Percentiles rank a stretch among this genome's conserved stretches.
phyloP scores from a whole-genome alignment of 1,140 invertebrate genomes.

The Drosophila nigrodunni region DNA sequence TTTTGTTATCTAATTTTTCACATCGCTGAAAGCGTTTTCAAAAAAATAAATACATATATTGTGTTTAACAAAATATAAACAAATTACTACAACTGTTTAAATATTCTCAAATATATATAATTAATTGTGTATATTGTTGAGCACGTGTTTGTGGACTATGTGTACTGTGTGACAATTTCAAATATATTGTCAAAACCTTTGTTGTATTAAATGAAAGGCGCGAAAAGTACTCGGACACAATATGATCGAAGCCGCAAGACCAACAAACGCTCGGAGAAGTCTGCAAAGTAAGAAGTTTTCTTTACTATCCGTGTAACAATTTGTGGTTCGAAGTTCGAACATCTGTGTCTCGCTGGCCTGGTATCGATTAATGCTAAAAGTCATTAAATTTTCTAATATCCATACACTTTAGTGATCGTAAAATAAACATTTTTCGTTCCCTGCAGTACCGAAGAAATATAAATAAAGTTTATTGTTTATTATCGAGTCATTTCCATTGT shows the following conservation, averaged over 20 bases:
- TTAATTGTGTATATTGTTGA: slow-evolving; percentile 4
- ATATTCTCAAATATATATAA: not conserved
- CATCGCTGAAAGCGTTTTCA: slow-evolving; percentile 28
- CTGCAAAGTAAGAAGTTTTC: slow-evolving; percentile 69
- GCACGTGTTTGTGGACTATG: slow-evolving; percentile 13
- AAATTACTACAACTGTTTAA: slow-evolving; percentile 10
- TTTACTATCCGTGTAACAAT: slow-evolving; percentile 17
- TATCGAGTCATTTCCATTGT: slow-evolving; percentile 59
- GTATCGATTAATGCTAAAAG: slow-evolving; percentile 66
- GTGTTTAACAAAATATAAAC: slow-evolving; percentile 29
- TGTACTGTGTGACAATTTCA: slow-evolving; percentile 37
- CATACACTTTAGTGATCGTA: slow-evolving; percentile 72
- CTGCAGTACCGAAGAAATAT: slow-evolving; percentile 54
- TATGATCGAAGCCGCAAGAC: slow-evolving; percentile 75
- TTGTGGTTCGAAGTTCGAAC: slow-evolving; percentile 27
- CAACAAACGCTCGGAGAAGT: slow-evolving; percentile 77
- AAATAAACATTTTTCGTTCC: slow-evolving; percentile 67
- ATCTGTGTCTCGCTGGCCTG: slow-evolving; percentile 51
- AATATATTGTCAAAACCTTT: slow-evolving; percentile 11
- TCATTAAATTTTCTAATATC: slow-evolving; percentile 68
- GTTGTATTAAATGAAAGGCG: slow-evolving; percentile 71
- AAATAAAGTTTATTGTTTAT: slow-evolving; percentile 74
- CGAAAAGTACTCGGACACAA: slow-evolving; percentile 68
- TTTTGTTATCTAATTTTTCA: slow-evolving; percentile 71
- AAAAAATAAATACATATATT: slow-evolving; percentile 19